These are phyloP conservation scores for Trichonephila clavipes DNA, from an alignment of 1,140 invertebrate genomes.

Conservation along the genomic window DNA sequence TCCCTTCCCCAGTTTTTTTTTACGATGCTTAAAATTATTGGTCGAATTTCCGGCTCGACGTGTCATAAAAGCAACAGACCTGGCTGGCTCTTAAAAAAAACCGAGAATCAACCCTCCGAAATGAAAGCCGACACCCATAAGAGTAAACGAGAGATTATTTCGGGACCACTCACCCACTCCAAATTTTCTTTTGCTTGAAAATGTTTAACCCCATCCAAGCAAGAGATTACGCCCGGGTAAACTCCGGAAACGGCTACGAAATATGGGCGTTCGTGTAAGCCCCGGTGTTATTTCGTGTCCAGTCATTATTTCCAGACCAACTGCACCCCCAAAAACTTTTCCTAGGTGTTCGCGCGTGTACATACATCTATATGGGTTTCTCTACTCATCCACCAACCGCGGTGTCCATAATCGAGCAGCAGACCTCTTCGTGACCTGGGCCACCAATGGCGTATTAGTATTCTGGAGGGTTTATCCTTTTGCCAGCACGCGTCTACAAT, in stretches of 20 bases:
- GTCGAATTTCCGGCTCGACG: conserved; percentile 52
- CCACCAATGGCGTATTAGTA: conserved; percentile 63
- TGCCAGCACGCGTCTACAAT: conserved; percentile 58
- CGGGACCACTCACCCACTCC: conserved; percentile 16
- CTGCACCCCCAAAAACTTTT: conserved; percentile 58
- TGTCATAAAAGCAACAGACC: conserved; percentile 35
- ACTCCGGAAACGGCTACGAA: conserved; percentile 66
- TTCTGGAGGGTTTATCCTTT: conserved; percentile 31
- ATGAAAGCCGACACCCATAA: conserved; percentile 24
- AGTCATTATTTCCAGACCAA: conserved; percentile 74
- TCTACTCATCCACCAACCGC: conserved; percentile 29
- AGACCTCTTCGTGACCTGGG: conserved; percentile 50
- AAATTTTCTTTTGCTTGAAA: conserved; percentile 58
- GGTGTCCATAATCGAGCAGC: conserved; percentile 70
- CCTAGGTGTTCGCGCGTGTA: conserved; percentile 26
- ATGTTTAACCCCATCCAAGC: conserved; percentile 68
- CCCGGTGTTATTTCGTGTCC: conserved; percentile 70
- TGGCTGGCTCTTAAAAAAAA: not conserved
- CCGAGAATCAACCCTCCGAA: not conserved
- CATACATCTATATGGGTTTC: conserved; percentile 58
- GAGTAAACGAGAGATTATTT: conserved; percentile 61
- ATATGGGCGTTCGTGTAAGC: conserved; percentile 67
- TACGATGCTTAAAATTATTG: conserved; percentile 70
- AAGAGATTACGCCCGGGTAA: conserved; percentile 72
- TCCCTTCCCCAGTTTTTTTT: not conserved